These are phyloP conservation scores for Drosophila sucinea DNA, from an alignment of 1,140 invertebrate species.

Conservation along the genomic window DNA sequence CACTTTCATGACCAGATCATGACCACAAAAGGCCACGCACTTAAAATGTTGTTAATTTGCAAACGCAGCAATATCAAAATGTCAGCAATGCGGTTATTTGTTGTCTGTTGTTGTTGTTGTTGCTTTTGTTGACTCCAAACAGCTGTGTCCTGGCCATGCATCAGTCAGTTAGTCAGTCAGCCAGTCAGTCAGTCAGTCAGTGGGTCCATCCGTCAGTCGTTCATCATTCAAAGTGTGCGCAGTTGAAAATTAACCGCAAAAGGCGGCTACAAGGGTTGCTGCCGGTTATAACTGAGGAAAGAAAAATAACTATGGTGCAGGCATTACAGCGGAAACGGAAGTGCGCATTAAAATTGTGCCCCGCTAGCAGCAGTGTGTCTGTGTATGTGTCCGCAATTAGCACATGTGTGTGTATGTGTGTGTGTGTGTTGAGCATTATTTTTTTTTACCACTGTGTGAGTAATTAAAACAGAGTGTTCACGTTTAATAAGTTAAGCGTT, in stretches of 20 bases:
- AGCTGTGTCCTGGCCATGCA: conserved; percentile 25
- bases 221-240: conserved; percentile 54
- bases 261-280: conserved; percentile 26
- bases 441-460: conserved; percentile 60
- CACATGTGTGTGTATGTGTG: conserved; percentile 50
- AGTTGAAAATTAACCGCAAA: conserved; percentile 74
- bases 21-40: conserved; percentile 37
- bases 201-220: conserved; percentile 20
- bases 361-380: conserved; percentile 41
- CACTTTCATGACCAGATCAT: conserved; percentile 1
- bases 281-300: conserved; percentile 51
- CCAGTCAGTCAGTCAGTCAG: conserved; percentile 17
- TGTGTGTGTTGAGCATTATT: conserved; percentile 36
- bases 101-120: conserved; percentile 15
- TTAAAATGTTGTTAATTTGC: conserved; percentile 75
- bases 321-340: conserved; percentile 80
- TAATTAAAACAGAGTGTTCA: conserved; percentile 78
- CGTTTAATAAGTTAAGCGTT: conserved; percentile 77
- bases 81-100: conserved; percentile 47
- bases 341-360: conserved; percentile 78
- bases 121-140: conserved; percentile 23
- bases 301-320: conserved; percentile 71
- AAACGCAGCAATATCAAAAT: conserved; percentile 68
- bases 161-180: conserved; percentile 40
- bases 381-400: conserved; percentile 69